Conservation (phyloP, 1,140 invertebrate species). For the Psix sp. region DNA sequence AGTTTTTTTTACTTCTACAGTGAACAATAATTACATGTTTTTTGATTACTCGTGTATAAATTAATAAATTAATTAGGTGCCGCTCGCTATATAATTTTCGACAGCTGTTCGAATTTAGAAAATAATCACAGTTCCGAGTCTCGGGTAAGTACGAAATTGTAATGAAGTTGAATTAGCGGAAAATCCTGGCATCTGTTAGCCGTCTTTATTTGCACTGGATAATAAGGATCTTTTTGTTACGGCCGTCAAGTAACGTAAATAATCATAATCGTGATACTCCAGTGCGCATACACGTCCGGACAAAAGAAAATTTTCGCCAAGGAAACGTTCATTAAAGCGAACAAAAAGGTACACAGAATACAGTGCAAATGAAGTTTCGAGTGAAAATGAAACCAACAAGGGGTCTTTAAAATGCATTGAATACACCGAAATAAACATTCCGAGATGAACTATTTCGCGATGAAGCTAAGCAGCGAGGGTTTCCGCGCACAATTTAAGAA, state of each 20-base stretch:
- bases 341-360: slow-evolving; percentile 3
- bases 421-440: slow-evolving; percentile 24
- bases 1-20: too few relatives aligned
- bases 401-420: slow-evolving; percentile 23
- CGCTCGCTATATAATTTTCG: neutral
- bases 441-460: slow-evolving; percentile 12
- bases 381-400: slow-evolving; percentile 12
- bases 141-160: neutral
- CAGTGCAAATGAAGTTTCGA: slow-evolving; percentile 12
- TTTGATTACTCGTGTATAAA: too few relatives aligned
- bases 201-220: slow-evolving; percentile 10
- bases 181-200: slow-evolving; percentile 3
- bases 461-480: neutral
- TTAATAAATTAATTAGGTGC: neutral
- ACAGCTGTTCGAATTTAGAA: slow-evolving; percentile 10
- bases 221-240: slow-evolving; percentile 9
- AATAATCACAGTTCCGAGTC: slow-evolving; percentile 6
- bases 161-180: slow-evolving; percentile 17
- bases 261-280: slow-evolving; percentile 17
- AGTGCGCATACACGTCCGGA: slow-evolving; percentile 3
- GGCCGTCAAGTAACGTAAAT: slow-evolving; percentile 5
- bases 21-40: too few relatives aligned
- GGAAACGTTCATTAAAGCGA: slow-evolving; percentile 9
- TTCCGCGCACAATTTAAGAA: neutral
- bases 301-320: slow-evolving; percentile 9